Conservation (phyloP, 2,888 invertebrate species). For the Ectemnius continuus region DNA sequence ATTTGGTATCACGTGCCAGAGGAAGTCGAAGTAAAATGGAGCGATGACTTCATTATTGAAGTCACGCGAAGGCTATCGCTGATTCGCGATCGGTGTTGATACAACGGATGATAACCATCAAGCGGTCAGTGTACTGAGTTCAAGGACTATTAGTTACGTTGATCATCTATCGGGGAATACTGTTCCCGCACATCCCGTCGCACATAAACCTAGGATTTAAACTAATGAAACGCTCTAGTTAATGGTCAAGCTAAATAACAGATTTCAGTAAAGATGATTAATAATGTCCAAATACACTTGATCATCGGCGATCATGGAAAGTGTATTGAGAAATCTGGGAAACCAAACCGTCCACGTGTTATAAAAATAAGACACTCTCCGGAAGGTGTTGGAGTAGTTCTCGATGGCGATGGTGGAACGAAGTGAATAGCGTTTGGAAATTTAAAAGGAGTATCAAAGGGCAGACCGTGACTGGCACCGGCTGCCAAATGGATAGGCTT, state of each 20-base stretch:
- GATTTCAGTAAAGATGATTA: too few relatives aligned
- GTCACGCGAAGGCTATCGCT: background rate
- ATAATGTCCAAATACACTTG: background rate
- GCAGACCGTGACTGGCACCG: slow-evolving; percentile 7
- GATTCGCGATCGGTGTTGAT: slow-evolving; percentile 13
- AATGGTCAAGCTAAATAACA: too few relatives aligned
- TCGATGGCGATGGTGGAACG: background rate
- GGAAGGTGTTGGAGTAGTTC: background rate
- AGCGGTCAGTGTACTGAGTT: slow-evolving; percentile 46
- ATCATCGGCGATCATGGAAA: slow-evolving; percentile 4
- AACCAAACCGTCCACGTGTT: slow-evolving; percentile 21
- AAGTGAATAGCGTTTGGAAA: background rate
- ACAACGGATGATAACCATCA: slow-evolving; percentile 48
- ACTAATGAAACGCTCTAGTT: too few relatives aligned
- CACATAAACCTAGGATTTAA: too few relatives aligned
- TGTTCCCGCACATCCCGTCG: background rate
- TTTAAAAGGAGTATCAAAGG: background rate
- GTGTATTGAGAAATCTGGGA: background rate
- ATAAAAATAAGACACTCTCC: slow-evolving; percentile 3
- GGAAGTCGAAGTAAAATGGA: slow-evolving; percentile 23
- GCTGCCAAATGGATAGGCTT: slow-evolving; percentile 70
- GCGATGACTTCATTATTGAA: slow-evolving; percentile 31
- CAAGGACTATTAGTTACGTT: slow-evolving; percentile 46
- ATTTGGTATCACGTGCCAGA: slow-evolving; percentile 20
- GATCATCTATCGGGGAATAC: slow-evolving; percentile 5